Evolutionary conservation across 2,888 invertebrate species (phyloP).

Genomic region (Leucozona laternaria): DNA sequence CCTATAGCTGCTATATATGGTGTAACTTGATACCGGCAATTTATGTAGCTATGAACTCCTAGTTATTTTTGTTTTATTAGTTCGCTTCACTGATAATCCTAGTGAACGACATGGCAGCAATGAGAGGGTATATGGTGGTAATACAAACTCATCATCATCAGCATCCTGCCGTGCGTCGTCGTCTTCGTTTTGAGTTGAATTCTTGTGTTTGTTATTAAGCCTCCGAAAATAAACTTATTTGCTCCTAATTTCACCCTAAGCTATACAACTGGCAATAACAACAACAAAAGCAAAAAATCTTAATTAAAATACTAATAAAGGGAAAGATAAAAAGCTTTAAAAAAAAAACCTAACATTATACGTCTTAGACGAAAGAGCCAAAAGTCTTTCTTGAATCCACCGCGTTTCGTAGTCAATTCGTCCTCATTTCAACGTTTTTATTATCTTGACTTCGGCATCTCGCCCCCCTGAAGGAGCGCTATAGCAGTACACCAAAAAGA

Average conservation of each 20-base stretch:
- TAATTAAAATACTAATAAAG: conserved; percentile 47
- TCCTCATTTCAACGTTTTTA: background rate
- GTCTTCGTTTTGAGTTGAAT: background rate
- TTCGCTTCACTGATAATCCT: conserved; percentile 50
- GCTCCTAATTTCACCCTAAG: background rate
- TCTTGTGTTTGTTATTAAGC: conserved; percentile 1
- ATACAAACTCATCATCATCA: conserved; percentile 5
- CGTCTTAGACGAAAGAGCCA: background rate
- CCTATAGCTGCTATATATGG: background rate
- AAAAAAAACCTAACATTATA: background rate
- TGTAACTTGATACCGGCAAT: background rate
- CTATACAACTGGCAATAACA: background rate
- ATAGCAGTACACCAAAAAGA: background rate
- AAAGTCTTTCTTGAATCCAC: background rate
- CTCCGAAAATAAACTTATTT: conserved; percentile 32
- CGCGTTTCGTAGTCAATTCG: background rate
- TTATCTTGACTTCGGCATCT: background rate
- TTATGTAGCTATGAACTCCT: conserved; percentile 13
- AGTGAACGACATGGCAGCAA: background rate
- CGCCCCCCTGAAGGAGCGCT: background rate
- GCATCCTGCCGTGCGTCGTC: background rate
- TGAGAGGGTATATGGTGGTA: background rate
- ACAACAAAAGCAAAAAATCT: conserved; percentile 2
- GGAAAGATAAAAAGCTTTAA: conserved; percentile 45
- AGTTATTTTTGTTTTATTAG: conserved; percentile 47